Evolutionary conservation across 2,113 vertebrate species (phyloP).

Genomic region (Synchiropus splendidus): DNA sequence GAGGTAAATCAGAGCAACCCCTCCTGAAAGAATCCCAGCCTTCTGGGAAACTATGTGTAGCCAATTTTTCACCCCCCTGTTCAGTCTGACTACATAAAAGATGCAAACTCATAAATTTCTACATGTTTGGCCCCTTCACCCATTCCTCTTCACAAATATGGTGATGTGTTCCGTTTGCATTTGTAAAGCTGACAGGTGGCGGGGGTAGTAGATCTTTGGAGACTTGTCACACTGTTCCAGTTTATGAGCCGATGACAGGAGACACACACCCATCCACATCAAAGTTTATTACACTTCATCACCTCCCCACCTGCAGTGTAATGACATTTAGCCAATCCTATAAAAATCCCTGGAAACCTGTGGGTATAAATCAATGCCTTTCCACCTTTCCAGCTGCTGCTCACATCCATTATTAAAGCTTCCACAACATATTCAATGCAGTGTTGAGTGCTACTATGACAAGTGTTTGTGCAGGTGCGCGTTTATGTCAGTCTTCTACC

Average conservation of each 20-base stretch:
- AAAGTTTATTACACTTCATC: conserved; percentile 72
- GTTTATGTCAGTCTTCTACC: conserved; percentile 13
- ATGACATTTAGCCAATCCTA: conserved; percentile 75
- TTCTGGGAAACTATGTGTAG: too few species aligned
- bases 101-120: too few species aligned
- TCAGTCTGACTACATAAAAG: too few species aligned
- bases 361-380: conserved; percentile 66
- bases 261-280: conserved; percentile 60
- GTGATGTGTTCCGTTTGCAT: conserved; percentile 16
- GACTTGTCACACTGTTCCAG: conserved; percentile 50
- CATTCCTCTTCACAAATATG: conserved; percentile 4
- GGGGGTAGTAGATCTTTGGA: conserved; percentile 49
- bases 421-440: conserved; percentile 54
- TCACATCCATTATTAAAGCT: conserved; percentile 64
- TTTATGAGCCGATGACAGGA: conserved; percentile 60
- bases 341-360: conserved; percentile 67
- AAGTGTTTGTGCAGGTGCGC: conserved; percentile 32
- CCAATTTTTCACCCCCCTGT: too few species aligned
- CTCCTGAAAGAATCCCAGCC: too few species aligned
- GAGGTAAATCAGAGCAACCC: too few species aligned
- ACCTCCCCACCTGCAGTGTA: conserved; percentile 67
- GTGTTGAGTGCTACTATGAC: conserved; percentile 24
- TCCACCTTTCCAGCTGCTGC: conserved; percentile 62
- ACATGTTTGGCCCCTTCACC: conserved; percentile 7
- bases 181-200: conserved; percentile 46